phyloP scores from a whole-genome alignment of 1,140 invertebrate species.

The Olivierus martensii region DNA sequence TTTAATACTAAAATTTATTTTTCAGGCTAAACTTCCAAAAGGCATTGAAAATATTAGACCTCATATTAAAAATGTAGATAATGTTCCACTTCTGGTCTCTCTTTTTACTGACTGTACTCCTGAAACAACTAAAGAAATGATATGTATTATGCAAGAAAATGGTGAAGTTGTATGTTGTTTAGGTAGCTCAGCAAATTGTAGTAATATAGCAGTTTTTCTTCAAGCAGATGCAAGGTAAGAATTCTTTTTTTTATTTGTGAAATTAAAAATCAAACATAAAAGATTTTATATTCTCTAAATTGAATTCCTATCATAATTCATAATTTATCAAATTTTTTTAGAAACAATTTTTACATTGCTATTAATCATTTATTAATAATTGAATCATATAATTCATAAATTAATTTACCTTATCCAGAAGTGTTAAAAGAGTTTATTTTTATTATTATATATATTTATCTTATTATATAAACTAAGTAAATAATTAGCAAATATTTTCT shows the following conservation, averaged over 20 bases:
- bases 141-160: constrained; percentile 91
- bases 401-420: no score
- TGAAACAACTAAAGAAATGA: constrained; percentile 72
- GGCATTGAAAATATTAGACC: constrained; percentile 95
- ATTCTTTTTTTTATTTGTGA: constrained; percentile 15
- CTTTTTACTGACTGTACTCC: constrained; percentile 93
- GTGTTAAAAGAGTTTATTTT: no score
- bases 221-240: constrained; percentile 77
- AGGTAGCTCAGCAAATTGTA: constrained; percentile 68
- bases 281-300: constrained; percentile 13
- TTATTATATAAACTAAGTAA: no score
- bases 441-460: no score
- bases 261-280: no score
- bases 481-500: no score
- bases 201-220: constrained; percentile 83
- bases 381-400: no score
- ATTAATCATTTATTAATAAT: no score
- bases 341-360: no score
- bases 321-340: background rate
- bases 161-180: constrained; percentile 84
- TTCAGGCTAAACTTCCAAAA: constrained; percentile 78
- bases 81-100: constrained; percentile 89
- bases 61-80: constrained; percentile 88
- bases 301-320: background rate
- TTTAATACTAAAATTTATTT: background rate